phyloP scores from a whole-genome alignment of 2,888 invertebrate genomes.

The Eurytoma californica region DNA sequence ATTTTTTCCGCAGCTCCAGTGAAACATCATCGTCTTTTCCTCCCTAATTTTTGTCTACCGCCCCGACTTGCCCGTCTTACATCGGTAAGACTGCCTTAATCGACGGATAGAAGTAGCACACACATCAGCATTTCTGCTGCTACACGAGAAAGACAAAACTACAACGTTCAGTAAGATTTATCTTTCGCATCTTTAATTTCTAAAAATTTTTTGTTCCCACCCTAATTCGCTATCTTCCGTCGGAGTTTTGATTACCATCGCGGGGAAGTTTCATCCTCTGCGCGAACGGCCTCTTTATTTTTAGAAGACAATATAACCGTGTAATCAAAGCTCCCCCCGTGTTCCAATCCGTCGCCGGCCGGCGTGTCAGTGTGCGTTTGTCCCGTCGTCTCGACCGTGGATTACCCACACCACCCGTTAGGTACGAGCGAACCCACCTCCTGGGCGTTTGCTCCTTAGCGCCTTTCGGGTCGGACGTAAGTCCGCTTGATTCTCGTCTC shows the following conservation, averaged over 20 bases:
- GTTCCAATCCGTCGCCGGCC: slow-evolving; percentile 21
- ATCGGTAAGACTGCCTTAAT: not conserved
- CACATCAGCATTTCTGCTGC: not conserved
- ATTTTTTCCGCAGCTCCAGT: not conserved
- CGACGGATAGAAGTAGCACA: slow-evolving; percentile 20
- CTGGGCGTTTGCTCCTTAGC: not conserved
- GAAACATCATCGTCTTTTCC: slow-evolving; percentile 12
- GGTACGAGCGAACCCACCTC: not conserved
- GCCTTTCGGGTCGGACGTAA: not conserved
- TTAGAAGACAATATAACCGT: slow-evolving; percentile 54
- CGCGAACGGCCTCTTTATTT: slow-evolving; percentile 53
- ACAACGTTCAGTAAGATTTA: slow-evolving; percentile 1
- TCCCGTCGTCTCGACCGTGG: not conserved
- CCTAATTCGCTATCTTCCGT: not conserved
- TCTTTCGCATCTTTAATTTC: not conserved
- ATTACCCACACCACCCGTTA: no score
- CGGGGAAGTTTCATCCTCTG: not conserved
- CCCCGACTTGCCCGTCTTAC: not conserved
- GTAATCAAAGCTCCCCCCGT: slow-evolving; percentile 53
- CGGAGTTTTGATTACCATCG: not conserved
- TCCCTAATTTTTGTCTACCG: not conserved
- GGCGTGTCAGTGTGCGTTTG: not conserved
- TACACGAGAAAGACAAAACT: slow-evolving; percentile 22
- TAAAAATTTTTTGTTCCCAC: not conserved
- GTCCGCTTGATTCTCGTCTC: not conserved